These are phyloP conservation scores for Pandemis cinnamomeana DNA, from an alignment of 2,888 invertebrate genomes.

Conservation along the genomic window DNA sequence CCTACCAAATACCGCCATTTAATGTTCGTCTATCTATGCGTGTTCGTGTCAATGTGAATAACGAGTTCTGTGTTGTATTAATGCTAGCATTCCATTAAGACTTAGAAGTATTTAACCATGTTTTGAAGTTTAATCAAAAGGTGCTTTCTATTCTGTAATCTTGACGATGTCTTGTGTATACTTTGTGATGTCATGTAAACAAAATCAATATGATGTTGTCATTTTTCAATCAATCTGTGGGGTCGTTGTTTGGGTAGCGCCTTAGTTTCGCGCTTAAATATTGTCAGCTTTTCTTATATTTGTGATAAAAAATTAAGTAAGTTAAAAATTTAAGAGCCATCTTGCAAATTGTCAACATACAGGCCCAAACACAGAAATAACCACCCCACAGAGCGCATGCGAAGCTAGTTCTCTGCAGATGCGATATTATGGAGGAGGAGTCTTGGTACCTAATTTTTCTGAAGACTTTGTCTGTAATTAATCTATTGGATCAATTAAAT, in stretches of 20 bases:
- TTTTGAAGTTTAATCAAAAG: constrained; percentile 7
- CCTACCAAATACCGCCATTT: constrained; percentile 15
- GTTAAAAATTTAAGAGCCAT: too few species aligned
- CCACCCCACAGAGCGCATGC: not conserved
- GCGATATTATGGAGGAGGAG: not conserved
- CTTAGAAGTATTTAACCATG: constrained; percentile 6
- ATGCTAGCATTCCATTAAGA: constrained; percentile 33
- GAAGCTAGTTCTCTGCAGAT: not conserved
- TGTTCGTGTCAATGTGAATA: constrained; percentile 27
- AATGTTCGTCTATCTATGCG: constrained; percentile 7
- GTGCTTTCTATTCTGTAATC: constrained; percentile 26
- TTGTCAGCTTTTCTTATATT: not conserved
- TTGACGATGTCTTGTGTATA: constrained; percentile 27
- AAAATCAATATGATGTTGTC: constrained; percentile 39
- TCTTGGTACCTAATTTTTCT: not conserved
- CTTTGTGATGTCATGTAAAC: constrained; percentile 13
- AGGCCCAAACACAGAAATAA: not conserved
- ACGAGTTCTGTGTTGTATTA: constrained; percentile 26
- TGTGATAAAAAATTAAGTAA: not conserved
- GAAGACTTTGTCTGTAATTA: not conserved
- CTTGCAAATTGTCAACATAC: too few species aligned
- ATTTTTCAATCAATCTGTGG: not conserved
- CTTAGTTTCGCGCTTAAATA: not conserved
- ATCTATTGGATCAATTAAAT: constrained; percentile 40
- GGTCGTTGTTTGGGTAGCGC: not conserved